A percentile compares a stretch with the other conserved stretches of the same genome.
Conservation (phyloP, 2,797 vertebrate genomes). For the Oceanodroma leucorhoa region DNA sequence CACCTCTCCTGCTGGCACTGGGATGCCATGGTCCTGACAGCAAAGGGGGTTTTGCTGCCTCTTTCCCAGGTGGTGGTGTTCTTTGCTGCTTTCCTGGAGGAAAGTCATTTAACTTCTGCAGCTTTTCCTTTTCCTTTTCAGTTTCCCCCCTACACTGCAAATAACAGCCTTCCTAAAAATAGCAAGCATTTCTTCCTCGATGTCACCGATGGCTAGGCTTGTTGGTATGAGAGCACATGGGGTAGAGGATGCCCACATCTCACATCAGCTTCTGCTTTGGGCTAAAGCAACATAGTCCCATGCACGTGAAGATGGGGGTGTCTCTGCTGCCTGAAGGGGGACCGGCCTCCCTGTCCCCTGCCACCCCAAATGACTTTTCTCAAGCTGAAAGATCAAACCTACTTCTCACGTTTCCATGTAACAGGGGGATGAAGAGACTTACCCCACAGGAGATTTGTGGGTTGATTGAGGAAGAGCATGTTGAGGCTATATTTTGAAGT, state of each 20-base stretch:
- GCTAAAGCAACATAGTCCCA: not conserved
- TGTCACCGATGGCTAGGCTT: not conserved
- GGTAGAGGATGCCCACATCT: not conserved
- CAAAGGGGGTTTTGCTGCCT: not conserved
- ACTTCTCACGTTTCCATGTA: not conserved
- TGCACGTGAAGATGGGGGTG: accelerated
- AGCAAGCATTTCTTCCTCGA: not conserved
- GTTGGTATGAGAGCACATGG: not conserved
- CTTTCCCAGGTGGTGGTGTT: not conserved
- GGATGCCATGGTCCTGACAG: accelerated
- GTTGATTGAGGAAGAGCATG: not conserved
- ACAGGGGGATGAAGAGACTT: not conserved
- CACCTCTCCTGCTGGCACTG: not conserved
- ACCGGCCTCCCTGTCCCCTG: not conserved
- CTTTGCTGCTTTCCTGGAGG: not conserved
- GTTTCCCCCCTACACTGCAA: not conserved
- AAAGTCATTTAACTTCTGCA: not conserved
- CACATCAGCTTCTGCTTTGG: not conserved
- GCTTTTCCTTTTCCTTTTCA: not conserved
- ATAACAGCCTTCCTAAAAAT: not conserved
- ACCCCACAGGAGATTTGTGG: not conserved
- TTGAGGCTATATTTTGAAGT: not conserved
- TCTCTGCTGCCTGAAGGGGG: not conserved
- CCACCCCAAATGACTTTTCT: not conserved
- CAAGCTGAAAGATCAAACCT: not conserved